A percentile compares a stretch with the other conserved stretches of the same genome.
These are phyloP conservation scores for Neelides sp. DNA, from an alignment of 1,140 invertebrate species.

Conservation along the genomic window DNA sequence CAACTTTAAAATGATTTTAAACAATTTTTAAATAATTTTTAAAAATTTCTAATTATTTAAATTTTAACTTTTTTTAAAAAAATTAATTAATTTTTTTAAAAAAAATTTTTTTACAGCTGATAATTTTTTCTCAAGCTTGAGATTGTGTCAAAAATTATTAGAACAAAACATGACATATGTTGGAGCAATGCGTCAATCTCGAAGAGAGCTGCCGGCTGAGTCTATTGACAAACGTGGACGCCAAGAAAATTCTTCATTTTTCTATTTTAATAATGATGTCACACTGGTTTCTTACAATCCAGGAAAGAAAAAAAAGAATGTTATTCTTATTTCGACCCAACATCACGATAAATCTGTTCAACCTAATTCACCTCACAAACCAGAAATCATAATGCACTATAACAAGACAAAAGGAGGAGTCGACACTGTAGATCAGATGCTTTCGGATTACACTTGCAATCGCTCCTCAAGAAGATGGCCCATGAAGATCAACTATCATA, in stretches of 20 bases:
- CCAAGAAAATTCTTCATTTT: neutral
- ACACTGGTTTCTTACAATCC: slow-evolving; percentile 2
- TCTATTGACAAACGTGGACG: too few relatives aligned
- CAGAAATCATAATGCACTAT: slow-evolving; percentile 4
- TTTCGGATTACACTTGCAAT: neutral
- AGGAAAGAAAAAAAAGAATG: neutral
- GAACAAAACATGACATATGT: too few relatives aligned
- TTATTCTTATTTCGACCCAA: slow-evolving; percentile 2
- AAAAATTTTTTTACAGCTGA: too few relatives aligned
- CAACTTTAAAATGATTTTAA: too few relatives aligned
- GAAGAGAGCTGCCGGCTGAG: too few relatives aligned
- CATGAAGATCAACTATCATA: neutral
- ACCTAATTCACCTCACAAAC: neutral
- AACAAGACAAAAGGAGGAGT: slow-evolving; percentile 9
- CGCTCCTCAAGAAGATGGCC: slow-evolving; percentile 1
- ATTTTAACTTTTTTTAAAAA: too few relatives aligned
- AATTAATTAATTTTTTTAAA: too few relatives aligned
- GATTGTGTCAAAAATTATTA: too few relatives aligned
- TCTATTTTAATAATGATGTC: neutral
- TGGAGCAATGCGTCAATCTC: too few relatives aligned
- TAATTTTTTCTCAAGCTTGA: too few relatives aligned
- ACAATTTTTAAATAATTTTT: too few relatives aligned
- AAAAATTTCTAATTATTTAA: too few relatives aligned
- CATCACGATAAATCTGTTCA: neutral
- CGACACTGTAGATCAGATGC: slow-evolving; percentile 12